Conservation (phyloP, 2,888 invertebrate genomes). For the Oscheius onirici region DNA sequence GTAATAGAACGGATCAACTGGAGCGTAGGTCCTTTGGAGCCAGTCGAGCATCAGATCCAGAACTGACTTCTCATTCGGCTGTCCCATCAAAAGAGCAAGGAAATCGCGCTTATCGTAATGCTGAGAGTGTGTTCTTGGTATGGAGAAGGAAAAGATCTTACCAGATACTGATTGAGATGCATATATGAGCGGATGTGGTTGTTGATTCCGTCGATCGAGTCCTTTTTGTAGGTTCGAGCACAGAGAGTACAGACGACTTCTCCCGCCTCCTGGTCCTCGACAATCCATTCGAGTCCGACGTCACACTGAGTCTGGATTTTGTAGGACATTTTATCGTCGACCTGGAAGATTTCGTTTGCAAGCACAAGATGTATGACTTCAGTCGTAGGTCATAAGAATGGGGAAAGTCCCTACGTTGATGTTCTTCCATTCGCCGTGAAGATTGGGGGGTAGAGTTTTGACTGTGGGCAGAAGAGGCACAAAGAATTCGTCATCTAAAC, state of each 20-base stretch:
- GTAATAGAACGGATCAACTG: neutral
- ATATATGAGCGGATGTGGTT: conserved; percentile 43
- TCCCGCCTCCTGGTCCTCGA: conserved; percentile 43
- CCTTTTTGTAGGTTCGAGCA: conserved; percentile 37
- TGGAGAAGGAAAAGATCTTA: conserved; percentile 22
- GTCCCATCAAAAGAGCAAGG: conserved; percentile 9
- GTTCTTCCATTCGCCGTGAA: conserved; percentile 28
- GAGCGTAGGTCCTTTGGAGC: conserved; percentile 17
- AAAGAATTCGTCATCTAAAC: conserved; percentile 37
- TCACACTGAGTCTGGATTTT: conserved; percentile 48
- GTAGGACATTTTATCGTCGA: conserved; percentile 13
- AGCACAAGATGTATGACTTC: too few relatives aligned
- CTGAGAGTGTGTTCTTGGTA: neutral
- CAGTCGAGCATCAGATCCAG: conserved; percentile 40
- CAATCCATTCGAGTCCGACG: conserved; percentile 53
- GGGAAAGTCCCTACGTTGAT: neutral
- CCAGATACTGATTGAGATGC: conserved; percentile 50
- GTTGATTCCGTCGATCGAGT: conserved; percentile 26
- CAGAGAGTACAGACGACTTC: conserved; percentile 48
- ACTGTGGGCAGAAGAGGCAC: conserved; percentile 34
- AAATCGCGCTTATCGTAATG: neutral
- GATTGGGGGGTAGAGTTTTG: neutral
- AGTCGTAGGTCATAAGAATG: too few relatives aligned
- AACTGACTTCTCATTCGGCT: conserved; percentile 11
- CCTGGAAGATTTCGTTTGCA: neutral